A percentile compares a stretch with the other conserved stretches of the same genome.
Evolutionary conservation across 2,113 vertebrate species (phyloP).

Genomic region (Lophotis ruficrista): DNA sequence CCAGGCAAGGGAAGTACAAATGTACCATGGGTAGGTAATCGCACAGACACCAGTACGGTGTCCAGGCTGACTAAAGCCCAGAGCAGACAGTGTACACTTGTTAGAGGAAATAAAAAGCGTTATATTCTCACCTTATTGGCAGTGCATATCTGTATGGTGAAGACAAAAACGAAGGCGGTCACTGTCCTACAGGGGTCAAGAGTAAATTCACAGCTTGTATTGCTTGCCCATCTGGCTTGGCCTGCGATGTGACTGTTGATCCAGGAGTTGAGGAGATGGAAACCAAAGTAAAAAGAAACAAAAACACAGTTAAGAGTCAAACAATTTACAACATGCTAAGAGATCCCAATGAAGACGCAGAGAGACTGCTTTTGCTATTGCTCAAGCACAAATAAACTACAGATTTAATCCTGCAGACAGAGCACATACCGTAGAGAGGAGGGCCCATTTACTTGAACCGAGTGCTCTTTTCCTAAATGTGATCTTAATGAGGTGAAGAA

Average conservation of each 20-base stretch:
- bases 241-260: slow-evolving; percentile 39
- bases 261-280: slow-evolving; percentile 21
- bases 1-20: slow-evolving; percentile 54
- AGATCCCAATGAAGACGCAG: background rate
- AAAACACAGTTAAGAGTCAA: slow-evolving; percentile 34
- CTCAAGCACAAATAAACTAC: slow-evolving; percentile 18
- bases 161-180: background rate
- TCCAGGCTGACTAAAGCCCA: background rate
- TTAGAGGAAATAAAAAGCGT: background rate
- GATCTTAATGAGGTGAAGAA: slow-evolving; percentile 59
- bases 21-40: fast-evolving
- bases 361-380: background rate
- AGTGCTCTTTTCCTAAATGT: slow-evolving; percentile 38
- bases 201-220: slow-evolving; percentile 60
- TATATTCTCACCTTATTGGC: slow-evolving; percentile 71
- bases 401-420: slow-evolving; percentile 15
- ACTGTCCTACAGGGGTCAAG: background rate
- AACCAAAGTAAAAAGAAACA: slow-evolving; percentile 54
- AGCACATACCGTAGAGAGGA: background rate
- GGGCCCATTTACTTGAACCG: slow-evolving; percentile 12
- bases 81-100: background rate
- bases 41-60: background rate
- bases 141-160: slow-evolving; percentile 9
- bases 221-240: slow-evolving; percentile 39
- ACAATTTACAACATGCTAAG: background rate